Conservation (phyloP, 2,113 vertebrate genomes). For the Scomber scombrus region DNA sequence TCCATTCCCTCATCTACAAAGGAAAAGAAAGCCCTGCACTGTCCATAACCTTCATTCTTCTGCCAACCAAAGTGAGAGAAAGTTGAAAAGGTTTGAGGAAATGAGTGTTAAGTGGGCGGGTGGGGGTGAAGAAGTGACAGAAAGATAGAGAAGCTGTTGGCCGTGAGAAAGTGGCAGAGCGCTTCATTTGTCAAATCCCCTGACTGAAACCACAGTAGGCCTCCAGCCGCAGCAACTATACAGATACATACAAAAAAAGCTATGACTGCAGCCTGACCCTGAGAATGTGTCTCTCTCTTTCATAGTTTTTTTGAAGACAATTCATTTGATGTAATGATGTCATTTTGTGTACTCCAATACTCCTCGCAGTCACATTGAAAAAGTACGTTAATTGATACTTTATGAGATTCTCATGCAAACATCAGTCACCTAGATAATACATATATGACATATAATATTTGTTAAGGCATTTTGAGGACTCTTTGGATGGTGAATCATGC, state of each 20-base stretch:
- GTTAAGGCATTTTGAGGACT: no score
- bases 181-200: conserved; percentile 28
- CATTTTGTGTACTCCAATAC: background rate
- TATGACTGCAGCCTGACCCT: background rate
- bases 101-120: conserved; percentile 52
- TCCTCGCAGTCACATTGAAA: background rate
- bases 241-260: conserved; percentile 35
- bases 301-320: background rate
- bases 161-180: conserved; percentile 80
- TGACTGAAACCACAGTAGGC: conserved; percentile 61
- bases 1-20: background rate
- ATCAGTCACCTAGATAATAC: background rate
- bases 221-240: conserved; percentile 38
- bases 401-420: background rate
- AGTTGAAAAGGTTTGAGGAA: conserved; percentile 35
- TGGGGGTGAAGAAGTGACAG: conserved; percentile 47
- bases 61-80: conserved; percentile 33
- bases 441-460: no score
- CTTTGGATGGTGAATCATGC: no score
- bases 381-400: no score
- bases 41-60: conserved; percentile 35
- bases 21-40: conserved; percentile 38
- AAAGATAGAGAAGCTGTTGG: conserved; percentile 48
- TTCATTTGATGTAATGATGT: conserved; percentile 3
- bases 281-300: background rate